phyloP scores from a whole-genome alignment of 37 sponge, comb jelly and placozoan genomes.

The Trichoplax adhaerens region DNA sequence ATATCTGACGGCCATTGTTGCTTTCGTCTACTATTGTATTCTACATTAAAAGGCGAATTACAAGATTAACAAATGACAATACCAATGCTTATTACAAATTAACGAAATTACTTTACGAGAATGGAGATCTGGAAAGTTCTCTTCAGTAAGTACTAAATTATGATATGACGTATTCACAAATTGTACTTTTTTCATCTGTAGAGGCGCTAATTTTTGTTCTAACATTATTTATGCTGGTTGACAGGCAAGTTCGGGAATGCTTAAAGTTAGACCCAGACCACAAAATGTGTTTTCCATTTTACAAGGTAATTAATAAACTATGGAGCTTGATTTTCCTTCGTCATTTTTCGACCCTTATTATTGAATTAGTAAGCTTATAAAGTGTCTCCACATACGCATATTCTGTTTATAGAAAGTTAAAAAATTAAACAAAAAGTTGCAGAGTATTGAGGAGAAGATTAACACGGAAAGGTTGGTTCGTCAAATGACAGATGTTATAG shows the following conservation, averaged over 20 bases:
- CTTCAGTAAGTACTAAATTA: slow-evolving; percentile 32
- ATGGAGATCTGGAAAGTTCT: slow-evolving; percentile 82
- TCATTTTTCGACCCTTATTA: no score
- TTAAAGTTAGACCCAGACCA: slow-evolving; percentile 89
- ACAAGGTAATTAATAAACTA: slow-evolving; percentile 43
- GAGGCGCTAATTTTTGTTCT: no score
- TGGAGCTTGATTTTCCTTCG: background rate
- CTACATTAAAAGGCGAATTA: slow-evolving; percentile 8
- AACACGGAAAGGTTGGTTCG: slow-evolving; percentile 31
- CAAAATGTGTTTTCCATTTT: slow-evolving; percentile 57
- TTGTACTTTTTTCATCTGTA: no score
- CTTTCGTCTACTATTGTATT: background rate
- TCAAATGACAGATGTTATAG: no score
- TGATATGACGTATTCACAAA: background rate
- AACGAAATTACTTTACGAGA: slow-evolving; percentile 50
- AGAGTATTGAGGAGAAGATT: slow-evolving; percentile 31
- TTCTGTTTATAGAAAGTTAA: slow-evolving; percentile 56
- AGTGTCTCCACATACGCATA: background rate
- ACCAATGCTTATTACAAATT: slow-evolving; percentile 64
- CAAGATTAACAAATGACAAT: slow-evolving; percentile 72
- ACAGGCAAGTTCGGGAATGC: slow-evolving; percentile 86
- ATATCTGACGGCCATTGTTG: background rate
- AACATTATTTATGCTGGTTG: background rate
- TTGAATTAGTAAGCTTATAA: no score
- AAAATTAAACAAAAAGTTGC: slow-evolving; percentile 73